phyloP scores from a whole-genome alignment of 2,797 vertebrate genomes.

The Urophycis tenuis region DNA sequence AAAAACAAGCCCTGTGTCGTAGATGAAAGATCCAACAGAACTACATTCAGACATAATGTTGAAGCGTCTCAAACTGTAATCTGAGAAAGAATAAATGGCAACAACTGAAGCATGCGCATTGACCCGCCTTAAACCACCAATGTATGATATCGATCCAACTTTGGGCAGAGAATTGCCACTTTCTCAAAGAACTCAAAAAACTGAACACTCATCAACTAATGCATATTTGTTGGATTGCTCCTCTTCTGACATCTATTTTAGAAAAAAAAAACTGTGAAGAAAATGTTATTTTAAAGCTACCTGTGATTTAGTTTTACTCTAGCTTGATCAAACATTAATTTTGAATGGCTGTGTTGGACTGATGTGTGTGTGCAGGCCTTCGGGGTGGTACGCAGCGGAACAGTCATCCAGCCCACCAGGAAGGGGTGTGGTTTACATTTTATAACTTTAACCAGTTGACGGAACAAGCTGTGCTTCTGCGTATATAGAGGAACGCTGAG shows the following conservation, averaged over 20 bases:
- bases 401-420: not conserved
- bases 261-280: not conserved
- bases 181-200: not conserved
- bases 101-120: conserved; percentile 10
- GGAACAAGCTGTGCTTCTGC: conserved; percentile 3
- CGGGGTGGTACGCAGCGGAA: not conserved
- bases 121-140: conserved; percentile 17
- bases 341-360: not conserved
- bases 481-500: not conserved
- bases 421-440: not conserved
- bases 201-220: not conserved
- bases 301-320: not conserved
- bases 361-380: not conserved
- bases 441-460: not conserved
- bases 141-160: not conserved
- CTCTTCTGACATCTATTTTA: not conserved
- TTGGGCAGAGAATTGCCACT: not conserved
- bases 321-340: not conserved
- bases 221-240: not conserved
- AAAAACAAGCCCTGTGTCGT: not conserved
- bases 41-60: not conserved
- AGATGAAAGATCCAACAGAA: not conserved
- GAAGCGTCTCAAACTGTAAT: not conserved
- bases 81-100: not conserved
- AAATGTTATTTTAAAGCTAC: not conserved